Evolutionary conservation across 2,113 vertebrate genomes (phyloP).

Genomic region (Trichechus manatus): DNA sequence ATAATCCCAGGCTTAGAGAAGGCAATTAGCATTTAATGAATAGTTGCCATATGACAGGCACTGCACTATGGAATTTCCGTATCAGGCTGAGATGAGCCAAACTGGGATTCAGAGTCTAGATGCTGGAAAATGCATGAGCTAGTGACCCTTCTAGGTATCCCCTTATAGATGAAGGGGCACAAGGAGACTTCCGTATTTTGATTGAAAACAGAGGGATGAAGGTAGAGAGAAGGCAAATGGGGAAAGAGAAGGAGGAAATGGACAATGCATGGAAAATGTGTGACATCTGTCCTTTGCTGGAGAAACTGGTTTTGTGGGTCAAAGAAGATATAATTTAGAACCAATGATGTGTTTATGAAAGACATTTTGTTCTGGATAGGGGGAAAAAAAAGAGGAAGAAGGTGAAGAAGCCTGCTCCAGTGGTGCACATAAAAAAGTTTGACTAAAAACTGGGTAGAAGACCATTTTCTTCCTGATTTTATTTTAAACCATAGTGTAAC

Average conservation of each 20-base stretch:
- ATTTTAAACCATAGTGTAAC: background rate
- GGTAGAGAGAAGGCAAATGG: background rate
- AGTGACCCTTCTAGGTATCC: background rate
- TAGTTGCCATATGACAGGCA: background rate
- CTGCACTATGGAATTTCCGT: background rate
- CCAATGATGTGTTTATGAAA: background rate
- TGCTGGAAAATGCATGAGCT: background rate
- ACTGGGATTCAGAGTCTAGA: background rate
- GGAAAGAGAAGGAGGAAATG: background rate
- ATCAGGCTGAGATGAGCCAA: background rate
- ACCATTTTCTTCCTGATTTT: background rate
- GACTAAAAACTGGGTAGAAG: background rate
- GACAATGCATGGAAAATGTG: fast-evolving
- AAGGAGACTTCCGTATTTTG: background rate
- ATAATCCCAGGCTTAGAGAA: background rate
- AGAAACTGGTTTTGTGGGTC: background rate
- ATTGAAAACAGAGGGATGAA: background rate
- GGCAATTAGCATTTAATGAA: background rate
- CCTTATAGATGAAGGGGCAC: background rate
- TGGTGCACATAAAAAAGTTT: background rate
- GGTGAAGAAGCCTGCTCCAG: background rate
- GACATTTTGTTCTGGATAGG: background rate
- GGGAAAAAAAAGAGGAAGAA: background rate
- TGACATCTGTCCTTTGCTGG: background rate
- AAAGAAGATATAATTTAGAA: background rate